These are phyloP conservation scores for Oncorhynchus tshawytscha DNA, from an alignment of 2,113 vertebrate genomes.

Conservation along the genomic window DNA sequence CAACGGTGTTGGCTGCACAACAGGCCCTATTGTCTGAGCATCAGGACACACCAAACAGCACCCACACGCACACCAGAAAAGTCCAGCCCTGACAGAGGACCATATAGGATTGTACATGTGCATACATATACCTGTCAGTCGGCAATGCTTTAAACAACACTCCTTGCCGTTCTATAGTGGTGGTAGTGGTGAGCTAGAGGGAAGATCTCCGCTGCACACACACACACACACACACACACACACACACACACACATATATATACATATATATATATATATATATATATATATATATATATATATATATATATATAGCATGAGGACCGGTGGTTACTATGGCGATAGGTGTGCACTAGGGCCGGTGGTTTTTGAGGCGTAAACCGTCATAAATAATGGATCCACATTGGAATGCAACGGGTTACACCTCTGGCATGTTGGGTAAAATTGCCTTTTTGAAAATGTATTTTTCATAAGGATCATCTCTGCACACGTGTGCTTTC, in stretches of 20 bases:
- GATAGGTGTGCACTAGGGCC: slow-evolving; percentile 60
- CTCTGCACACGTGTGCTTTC: slow-evolving; percentile 25
- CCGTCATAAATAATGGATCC: slow-evolving; percentile 80
- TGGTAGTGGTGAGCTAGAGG: too few relatives aligned
- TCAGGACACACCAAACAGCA: not conserved
- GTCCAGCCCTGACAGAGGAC: not conserved
- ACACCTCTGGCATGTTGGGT: slow-evolving; percentile 69
- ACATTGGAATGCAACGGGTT: slow-evolving; percentile 81
- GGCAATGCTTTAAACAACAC: not conserved
- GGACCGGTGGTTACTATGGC: slow-evolving; percentile 74
- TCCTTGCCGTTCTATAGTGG: not conserved
- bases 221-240: too few relatives aligned
- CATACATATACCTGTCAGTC: not conserved
- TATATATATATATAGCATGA: slow-evolving; percentile 25
- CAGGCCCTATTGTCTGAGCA: slow-evolving; percentile 68
- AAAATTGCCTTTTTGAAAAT: slow-evolving; percentile 76
- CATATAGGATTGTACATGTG: slow-evolving; percentile 3
- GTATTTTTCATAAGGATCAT: slow-evolving; percentile 72
- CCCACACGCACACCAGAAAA: slow-evolving; percentile 2
- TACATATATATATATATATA: too few relatives aligned
- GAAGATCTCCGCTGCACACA: too few relatives aligned
- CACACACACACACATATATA: too few relatives aligned
- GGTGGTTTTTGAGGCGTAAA: slow-evolving; percentile 76
- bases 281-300: accelerated
- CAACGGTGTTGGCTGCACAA: slow-evolving; percentile 59